These are phyloP conservation scores for Nematostella vectensis DNA, from an alignment of 92 coral and sea anemone species.

Conservation along the genomic window DNA sequence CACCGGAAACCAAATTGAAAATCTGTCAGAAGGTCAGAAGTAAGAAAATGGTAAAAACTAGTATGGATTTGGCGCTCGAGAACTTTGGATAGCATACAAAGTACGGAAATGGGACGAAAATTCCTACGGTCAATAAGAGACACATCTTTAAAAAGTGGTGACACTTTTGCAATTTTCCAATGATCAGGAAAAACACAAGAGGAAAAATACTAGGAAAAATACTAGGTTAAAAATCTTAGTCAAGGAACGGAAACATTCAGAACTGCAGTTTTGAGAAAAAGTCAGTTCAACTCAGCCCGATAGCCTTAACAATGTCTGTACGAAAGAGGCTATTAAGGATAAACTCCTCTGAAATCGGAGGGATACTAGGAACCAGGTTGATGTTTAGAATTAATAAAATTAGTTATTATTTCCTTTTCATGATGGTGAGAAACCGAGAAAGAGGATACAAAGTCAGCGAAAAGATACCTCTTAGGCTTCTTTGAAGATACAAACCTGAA, in stretches of 20 bases:
- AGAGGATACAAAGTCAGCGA: no score
- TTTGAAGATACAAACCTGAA: no score
- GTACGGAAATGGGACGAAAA: neutral
- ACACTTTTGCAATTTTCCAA: conserved; percentile 12
- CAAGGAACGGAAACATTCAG: neutral
- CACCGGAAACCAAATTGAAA: neutral
- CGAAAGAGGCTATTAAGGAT: conserved; percentile 20
- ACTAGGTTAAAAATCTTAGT: neutral
- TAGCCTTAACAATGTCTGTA: conserved; percentile 19
- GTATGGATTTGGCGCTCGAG: neutral
- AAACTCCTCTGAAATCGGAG: conserved; percentile 30
- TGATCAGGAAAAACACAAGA: conserved; percentile 6
- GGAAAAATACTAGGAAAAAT: neutral
- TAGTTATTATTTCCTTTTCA: no score
- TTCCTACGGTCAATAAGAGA: neutral
- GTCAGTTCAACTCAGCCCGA: conserved; percentile 16
- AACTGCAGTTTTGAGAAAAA: conserved; percentile 31
- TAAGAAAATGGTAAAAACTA: neutral
- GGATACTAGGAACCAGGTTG: no score
- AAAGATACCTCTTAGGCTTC: no score
- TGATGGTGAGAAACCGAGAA: no score
- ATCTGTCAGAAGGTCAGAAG: neutral
- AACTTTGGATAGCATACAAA: neutral
- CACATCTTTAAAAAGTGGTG: conserved; percentile 14
- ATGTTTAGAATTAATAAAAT: no score